phyloP scores from a whole-genome alignment of 2,888 invertebrate species.

The Shargacucullia verbasci region DNA sequence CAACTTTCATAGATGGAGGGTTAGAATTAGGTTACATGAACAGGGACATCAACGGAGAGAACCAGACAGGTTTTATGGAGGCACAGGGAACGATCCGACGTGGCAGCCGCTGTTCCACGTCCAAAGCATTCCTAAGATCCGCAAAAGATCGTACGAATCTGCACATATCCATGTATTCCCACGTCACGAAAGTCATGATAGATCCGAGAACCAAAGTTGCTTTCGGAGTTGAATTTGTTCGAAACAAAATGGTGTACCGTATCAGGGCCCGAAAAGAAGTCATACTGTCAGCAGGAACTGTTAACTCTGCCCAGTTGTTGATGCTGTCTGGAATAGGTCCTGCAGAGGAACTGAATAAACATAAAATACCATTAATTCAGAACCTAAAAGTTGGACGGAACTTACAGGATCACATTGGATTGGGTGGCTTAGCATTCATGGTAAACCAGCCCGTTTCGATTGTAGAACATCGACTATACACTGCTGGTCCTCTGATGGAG shows the following conservation, averaged over 20 bases:
- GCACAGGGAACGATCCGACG: constrained; percentile 94
- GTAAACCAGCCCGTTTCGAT: constrained; percentile 94
- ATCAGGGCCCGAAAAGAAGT: constrained; percentile 95
- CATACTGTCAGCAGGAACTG: constrained; percentile 96
- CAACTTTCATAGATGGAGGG: constrained; percentile 95
- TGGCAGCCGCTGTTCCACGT: constrained; percentile 96
- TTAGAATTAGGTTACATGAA: constrained; percentile 95
- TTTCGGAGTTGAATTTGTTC: constrained; percentile 94
- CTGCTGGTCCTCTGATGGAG: constrained; percentile 93
- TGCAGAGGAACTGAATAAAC: constrained; percentile 91
- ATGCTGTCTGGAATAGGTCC: constrained; percentile 98
- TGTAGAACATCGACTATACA: constrained; percentile 93
- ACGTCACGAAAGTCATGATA: constrained; percentile 93
- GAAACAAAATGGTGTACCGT: constrained; percentile 92
- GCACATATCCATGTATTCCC: constrained; percentile 95
- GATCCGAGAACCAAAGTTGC: constrained; percentile 93
- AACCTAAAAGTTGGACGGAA: constrained; percentile 95
- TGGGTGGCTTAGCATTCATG: constrained; percentile 95
- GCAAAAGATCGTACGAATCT: constrained; percentile 94
- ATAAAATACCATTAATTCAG: constrained; percentile 93
- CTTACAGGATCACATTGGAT: constrained; percentile 96
- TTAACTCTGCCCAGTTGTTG: constrained; percentile 97
- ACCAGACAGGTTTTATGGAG: constrained; percentile 96
- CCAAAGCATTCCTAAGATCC: constrained; percentile 95
- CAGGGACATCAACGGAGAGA: constrained; percentile 95